phyloP scores from a whole-genome alignment of 1,140 invertebrate genomes.

The Hirudo medicinalis region DNA sequence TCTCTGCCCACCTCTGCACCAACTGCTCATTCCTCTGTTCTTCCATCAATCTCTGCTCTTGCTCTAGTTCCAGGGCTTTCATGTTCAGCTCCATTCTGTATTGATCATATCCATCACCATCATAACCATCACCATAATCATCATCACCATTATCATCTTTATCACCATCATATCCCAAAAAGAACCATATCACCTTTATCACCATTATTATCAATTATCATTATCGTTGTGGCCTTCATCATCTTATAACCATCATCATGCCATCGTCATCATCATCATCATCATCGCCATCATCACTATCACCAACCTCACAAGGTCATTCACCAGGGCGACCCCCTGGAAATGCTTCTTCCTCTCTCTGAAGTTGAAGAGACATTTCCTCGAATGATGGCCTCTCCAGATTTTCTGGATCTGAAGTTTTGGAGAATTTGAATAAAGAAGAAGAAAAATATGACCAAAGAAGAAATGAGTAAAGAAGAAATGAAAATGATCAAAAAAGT shows the following conservation, averaged over 20 bases:
- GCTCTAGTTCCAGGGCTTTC: slow-evolving; percentile 29
- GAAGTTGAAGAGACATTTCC: slow-evolving; percentile 41
- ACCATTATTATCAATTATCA: slow-evolving; percentile 16
- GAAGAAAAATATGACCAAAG: too few species aligned
- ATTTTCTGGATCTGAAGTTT: slow-evolving; percentile 36
- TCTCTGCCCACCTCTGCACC: slow-evolving; percentile 32
- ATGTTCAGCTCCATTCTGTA: background rate
- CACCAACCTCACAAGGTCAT: slow-evolving; percentile 37
- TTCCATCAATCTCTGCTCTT: slow-evolving; percentile 28
- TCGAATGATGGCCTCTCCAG: slow-evolving; percentile 39
- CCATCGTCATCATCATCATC: slow-evolving; percentile 17
- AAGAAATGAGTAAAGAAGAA: too few species aligned
- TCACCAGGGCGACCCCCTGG: slow-evolving; percentile 37
- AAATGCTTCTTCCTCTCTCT: slow-evolving; percentile 39
- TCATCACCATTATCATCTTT: slow-evolving; percentile 21
- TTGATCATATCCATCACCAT: slow-evolving; percentile 32
- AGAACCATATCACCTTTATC: slow-evolving; percentile 42
- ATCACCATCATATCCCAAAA: slow-evolving; percentile 36
- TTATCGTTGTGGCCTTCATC: slow-evolving; percentile 23
- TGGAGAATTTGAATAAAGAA: too few species aligned
- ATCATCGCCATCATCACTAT: slow-evolving; percentile 22
- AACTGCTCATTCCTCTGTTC: slow-evolving; percentile 25
- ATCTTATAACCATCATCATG: slow-evolving; percentile 25
- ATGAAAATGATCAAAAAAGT: too few species aligned
- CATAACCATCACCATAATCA: background rate